A percentile compares a stretch with the other conserved stretches of the same genome.
Evolutionary conservation across 1,140 invertebrate species (phyloP).

Genomic region (Battus philenor): DNA sequence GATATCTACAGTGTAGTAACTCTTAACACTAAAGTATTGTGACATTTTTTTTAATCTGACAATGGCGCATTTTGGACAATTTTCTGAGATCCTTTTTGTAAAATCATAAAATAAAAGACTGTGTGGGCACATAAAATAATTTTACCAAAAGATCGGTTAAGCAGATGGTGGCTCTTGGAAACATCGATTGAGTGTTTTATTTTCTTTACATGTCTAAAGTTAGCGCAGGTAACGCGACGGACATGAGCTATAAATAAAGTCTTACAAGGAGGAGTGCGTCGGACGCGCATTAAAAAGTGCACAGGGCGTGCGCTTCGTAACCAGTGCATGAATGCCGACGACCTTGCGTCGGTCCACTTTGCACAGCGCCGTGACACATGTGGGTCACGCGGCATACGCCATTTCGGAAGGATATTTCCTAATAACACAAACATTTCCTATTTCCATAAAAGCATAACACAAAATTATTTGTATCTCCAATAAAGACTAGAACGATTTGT

Average conservation of each 20-base stretch:
- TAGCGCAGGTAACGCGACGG: slow-evolving; percentile 4
- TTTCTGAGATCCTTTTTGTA: too few relatives aligned
- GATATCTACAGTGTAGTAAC: too few relatives aligned
- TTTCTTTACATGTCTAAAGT: neutral
- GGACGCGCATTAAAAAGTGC: slow-evolving; percentile 34
- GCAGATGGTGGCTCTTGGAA: too few relatives aligned
- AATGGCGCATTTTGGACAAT: too few relatives aligned
- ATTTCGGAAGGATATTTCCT: slow-evolving; percentile 36
- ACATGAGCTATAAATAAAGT: slow-evolving; percentile 5
- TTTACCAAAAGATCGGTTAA: too few relatives aligned
- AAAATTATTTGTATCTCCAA: too few relatives aligned
- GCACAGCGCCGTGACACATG: slow-evolving; percentile 29
- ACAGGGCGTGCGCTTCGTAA: slow-evolving; percentile 14
- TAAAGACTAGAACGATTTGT: too few relatives aligned
- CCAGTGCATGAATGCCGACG: slow-evolving; percentile 53
- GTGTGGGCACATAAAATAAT: too few relatives aligned
- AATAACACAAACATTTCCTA: slow-evolving; percentile 12
- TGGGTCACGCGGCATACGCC: slow-evolving; percentile 37
- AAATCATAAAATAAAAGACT: too few relatives aligned
- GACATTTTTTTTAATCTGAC: too few relatives aligned
- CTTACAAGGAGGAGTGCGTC: slow-evolving; percentile 1
- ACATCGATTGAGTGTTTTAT: neutral
- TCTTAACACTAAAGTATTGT: too few relatives aligned
- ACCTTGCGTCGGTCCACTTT: slow-evolving; percentile 48
- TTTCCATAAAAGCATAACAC: too few relatives aligned